These are phyloP conservation scores for Amphibalanus amphitrite DNA, from an alignment of 1,140 invertebrate species.

Conservation along the genomic window DNA sequence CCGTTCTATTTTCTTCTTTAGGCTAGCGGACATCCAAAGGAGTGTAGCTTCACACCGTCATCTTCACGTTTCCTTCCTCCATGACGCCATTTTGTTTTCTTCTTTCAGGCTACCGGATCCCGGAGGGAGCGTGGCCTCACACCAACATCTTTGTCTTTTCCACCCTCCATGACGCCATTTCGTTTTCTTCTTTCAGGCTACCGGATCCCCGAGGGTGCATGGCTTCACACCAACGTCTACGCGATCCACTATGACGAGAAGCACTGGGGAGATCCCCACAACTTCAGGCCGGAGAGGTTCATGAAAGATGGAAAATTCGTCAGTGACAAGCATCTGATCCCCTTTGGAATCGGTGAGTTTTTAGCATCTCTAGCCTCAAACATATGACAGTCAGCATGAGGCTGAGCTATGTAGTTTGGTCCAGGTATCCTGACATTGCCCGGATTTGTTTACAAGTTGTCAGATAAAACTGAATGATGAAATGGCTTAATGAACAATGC, in stretches of 20 bases:
- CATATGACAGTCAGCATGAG: conserved; percentile 4
- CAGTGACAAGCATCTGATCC: conserved; percentile 16
- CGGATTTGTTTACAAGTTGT: neutral
- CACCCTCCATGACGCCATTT: no score
- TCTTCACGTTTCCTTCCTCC: no score
- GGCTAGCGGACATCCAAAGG: no score
- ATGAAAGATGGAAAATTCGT: conserved; percentile 21
- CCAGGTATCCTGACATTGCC: neutral
- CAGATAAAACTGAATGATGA: conserved; percentile 6
- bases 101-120: no score
- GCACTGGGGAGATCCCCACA: conserved; percentile 46
- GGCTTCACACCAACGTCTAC: conserved; percentile 27
- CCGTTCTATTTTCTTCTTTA: no score
- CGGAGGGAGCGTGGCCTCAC: no score
- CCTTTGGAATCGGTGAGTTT: conserved; percentile 35
- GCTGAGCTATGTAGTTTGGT: neutral
- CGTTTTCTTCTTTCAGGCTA: conserved; percentile 34
- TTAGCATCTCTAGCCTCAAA: conserved; percentile 18
- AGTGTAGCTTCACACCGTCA: no score
- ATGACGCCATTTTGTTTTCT: no score
- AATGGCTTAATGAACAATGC: conserved; percentile 17
- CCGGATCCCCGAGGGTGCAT: conserved; percentile 15
- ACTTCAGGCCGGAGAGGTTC: conserved; percentile 48
- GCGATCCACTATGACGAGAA: conserved; percentile 35
- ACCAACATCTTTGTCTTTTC: no score